Base-by-base conservation (phyloP, 2,888 invertebrate species). In the Endomychus coccineus region DNA sequence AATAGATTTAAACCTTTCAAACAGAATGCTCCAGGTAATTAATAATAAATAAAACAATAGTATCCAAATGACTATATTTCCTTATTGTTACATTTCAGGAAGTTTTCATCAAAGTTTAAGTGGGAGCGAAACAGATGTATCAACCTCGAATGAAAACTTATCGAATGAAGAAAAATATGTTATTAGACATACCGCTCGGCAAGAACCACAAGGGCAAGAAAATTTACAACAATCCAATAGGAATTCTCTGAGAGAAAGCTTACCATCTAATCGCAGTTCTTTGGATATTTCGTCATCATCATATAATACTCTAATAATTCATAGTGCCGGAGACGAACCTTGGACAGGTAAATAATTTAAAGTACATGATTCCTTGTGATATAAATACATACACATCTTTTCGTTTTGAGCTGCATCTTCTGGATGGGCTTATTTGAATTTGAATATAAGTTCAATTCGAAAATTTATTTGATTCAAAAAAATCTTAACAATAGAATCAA, bases 171-270 rank as follows among this genome's bases (percentile, higher is more conserved):
- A 88, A 61, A 74, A 85, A 49, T 85, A 84, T 69, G 84, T 86
- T 27, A 82, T 88, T 43, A 71, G 82, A 46, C 84, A 84, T 55
- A 84, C 83, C 1, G 80, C 84, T 4, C 71, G 91, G 21, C 90
- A 90, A 56, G 91, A 91, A 61, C 91, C 91, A 1, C 91, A 91
- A 64, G 91, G 91, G 1, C 89, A 91, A 65, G 91, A 91, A 64
- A 87, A 83, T 64, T 73, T 74, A 42, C 73, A 70, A 46, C 69
- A 57, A 56, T 75, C 70, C 51, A 78, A 70, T 64, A 71, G 69
- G 55, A 80, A 61, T 44, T 76, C 76, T 7, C 61, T 80, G 19
- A 77, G 80, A 50, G 73, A 73, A 46, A 72, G 70, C 57, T 58
- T 73, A 46, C 71, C 71, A 39, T 67, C 68, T 15, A 82, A 82